These are phyloP conservation scores for Muntiacus muntjak DNA, from an alignment of 2,113 vertebrate genomes.

Conservation along the genomic window DNA sequence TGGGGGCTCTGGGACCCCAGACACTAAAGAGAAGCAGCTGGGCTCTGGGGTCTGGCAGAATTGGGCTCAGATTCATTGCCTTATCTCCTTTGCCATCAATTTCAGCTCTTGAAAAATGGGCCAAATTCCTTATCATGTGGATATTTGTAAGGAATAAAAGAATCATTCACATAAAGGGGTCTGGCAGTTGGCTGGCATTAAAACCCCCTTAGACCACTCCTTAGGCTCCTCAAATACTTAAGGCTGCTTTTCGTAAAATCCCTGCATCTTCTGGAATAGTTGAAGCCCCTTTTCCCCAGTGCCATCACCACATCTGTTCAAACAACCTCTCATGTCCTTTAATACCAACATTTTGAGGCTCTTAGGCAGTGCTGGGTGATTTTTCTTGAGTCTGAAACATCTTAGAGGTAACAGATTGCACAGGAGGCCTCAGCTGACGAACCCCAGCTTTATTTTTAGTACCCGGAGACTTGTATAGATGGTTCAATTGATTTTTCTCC, in stretches of 20 bases:
- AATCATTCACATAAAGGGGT: rapidly evolving
- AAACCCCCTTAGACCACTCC: neutral
- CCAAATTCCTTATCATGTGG: neutral
- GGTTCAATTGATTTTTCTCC: neutral
- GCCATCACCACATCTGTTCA: neutral
- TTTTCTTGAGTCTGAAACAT: neutral
- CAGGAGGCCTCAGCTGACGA: neutral
- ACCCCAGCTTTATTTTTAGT: neutral
- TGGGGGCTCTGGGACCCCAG: neutral
- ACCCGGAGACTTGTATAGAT: neutral
- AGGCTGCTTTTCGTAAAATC: neutral
- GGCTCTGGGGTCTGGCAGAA: neutral
- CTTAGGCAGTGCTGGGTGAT: rapidly evolving
- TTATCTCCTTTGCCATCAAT: neutral
- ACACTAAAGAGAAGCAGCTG: neutral
- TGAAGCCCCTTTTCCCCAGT: rapidly evolving
- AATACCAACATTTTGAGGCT: neutral
- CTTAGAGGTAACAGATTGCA: neutral
- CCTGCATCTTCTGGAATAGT: rapidly evolving
- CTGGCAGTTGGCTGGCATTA: neutral
- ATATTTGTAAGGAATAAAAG: neutral
- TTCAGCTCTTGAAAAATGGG: neutral
- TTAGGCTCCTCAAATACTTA: neutral
- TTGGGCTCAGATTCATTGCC: neutral
- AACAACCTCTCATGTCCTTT: neutral